Evolutionary conservation across 2,113 vertebrate species (phyloP).

Genomic region (Deroptyus accipitrinus): DNA sequence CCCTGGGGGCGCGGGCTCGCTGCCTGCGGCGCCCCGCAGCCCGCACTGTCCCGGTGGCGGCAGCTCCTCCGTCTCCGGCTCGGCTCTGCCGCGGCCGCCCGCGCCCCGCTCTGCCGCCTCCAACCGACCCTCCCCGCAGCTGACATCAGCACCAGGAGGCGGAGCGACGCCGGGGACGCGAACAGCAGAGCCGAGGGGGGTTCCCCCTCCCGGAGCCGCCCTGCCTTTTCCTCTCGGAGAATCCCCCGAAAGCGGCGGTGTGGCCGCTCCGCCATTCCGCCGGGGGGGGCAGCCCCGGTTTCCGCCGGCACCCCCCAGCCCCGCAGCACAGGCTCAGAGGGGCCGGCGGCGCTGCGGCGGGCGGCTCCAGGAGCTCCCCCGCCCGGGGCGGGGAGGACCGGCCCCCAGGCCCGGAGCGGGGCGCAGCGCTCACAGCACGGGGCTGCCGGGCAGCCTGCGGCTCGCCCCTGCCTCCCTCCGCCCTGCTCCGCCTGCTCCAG

Average conservation of each 20-base stretch:
- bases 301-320: background rate
- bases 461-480: background rate
- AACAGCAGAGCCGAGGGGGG: background rate
- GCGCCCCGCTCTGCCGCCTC: slow-evolving; percentile 25
- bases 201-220: slow-evolving; percentile 28
- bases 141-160: slow-evolving; percentile 61
- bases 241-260: background rate
- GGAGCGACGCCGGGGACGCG: slow-evolving; percentile 34
- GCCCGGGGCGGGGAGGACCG: background rate
- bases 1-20: no score
- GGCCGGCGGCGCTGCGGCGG: background rate
- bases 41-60: background rate
- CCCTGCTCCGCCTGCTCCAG: background rate
- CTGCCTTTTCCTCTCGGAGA: background rate
- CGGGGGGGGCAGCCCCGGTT: background rate
- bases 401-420: background rate
- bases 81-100: slow-evolving; percentile 44
- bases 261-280: background rate
- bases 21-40: background rate
- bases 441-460: no score
- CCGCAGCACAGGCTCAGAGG: background rate
- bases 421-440: background rate
- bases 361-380: background rate
- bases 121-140: slow-evolving; percentile 42
- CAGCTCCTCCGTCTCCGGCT: background rate